Conservation (phyloP, 2,888 invertebrate species). For the Morinoia aosen region DNA sequence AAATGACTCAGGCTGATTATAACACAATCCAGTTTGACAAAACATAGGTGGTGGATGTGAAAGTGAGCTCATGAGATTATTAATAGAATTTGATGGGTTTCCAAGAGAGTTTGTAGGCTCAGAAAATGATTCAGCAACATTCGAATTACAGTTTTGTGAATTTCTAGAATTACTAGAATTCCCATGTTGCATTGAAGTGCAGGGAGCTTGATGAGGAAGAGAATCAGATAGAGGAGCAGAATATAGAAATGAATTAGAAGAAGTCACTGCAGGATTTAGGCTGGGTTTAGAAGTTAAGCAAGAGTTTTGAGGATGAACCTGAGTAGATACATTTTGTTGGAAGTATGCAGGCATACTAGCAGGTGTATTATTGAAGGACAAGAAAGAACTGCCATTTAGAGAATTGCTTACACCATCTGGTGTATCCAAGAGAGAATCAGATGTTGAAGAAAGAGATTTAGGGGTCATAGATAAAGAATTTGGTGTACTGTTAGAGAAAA, state of each 20-base stretch:
- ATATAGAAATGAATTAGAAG: slow-evolving; percentile 7
- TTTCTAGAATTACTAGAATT: background rate
- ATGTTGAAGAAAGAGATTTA: slow-evolving; percentile 43
- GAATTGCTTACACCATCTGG: slow-evolving; percentile 38
- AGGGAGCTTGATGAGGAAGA: background rate
- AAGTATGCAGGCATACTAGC: background rate
- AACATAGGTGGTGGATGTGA: slow-evolving; percentile 36
- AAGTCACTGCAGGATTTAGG: background rate
- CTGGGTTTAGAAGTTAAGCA: background rate
- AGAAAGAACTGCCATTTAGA: background rate
- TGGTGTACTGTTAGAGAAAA: slow-evolving; percentile 52
- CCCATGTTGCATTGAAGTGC: background rate
- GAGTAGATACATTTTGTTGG: background rate
- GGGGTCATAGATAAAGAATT: slow-evolving; percentile 53
- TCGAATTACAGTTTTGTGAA: background rate
- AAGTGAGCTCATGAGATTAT: background rate
- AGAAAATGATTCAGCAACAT: background rate
- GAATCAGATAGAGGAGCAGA: slow-evolving; percentile 32
- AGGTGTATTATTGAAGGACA: background rate
- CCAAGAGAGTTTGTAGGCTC: background rate
- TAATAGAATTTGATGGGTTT: background rate
- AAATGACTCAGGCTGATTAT: slow-evolving; percentile 26
- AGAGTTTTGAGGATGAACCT: background rate
- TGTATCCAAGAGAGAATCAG: slow-evolving; percentile 47
- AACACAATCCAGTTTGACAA: slow-evolving; percentile 5